Conservation (phyloP, 2,113 vertebrate genomes). For the Hippolais icterina region DNA sequence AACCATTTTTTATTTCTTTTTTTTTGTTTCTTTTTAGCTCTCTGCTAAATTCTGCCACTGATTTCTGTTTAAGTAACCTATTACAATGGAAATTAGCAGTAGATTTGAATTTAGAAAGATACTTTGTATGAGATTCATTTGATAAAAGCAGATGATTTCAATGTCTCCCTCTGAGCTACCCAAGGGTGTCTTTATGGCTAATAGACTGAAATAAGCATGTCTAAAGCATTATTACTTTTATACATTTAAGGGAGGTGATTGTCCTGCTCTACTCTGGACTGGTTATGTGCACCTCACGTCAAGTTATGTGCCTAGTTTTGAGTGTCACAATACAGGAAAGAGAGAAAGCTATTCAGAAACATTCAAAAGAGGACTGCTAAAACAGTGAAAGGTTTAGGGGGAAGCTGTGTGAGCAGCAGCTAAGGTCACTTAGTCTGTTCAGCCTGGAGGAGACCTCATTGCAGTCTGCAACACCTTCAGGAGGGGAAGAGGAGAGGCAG, state of each 20-base stretch:
- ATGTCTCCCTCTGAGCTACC: background rate
- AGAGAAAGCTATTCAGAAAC: background rate
- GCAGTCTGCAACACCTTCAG: background rate
- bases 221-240: background rate
- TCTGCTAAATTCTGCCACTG: background rate
- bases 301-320: background rate
- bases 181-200: background rate
- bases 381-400: background rate
- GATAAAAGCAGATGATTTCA: background rate
- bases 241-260: background rate
- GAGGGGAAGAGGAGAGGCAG: background rate
- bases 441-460: too few species aligned
- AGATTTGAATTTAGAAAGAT: background rate
- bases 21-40: background rate
- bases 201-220: background rate
- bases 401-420: background rate
- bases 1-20: rapidly evolving
- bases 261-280: background rate
- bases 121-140: background rate
- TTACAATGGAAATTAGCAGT: background rate
- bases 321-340: background rate
- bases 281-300: background rate
- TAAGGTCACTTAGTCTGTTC: background rate
- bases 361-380: background rate
- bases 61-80: background rate